Conservation (phyloP, 2,113 vertebrate genomes). For the Baryphthengus martii region DNA sequence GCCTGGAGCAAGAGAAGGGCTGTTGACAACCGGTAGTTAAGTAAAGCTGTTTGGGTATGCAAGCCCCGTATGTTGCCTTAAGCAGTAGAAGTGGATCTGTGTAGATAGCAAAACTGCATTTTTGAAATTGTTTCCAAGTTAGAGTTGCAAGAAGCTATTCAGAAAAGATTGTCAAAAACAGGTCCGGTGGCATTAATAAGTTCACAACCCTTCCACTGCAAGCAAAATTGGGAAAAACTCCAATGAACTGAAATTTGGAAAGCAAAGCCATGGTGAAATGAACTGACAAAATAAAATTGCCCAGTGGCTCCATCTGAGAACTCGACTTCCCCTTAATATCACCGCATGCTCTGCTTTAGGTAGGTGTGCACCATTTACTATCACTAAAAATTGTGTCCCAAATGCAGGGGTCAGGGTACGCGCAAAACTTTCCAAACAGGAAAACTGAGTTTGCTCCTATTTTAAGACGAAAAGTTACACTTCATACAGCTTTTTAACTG, state of each 20-base stretch:
- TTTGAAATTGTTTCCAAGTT: constrained; percentile 40
- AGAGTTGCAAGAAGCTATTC: not conserved
- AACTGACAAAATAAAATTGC: not conserved
- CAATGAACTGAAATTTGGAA: not conserved
- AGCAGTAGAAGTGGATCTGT: not conserved
- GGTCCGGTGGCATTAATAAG: not conserved
- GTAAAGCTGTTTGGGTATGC: constrained; percentile 26
- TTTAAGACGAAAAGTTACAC: not conserved
- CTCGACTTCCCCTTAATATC: not conserved
- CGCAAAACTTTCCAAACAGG: not conserved
- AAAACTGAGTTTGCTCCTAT: not conserved
- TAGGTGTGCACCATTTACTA: not conserved
- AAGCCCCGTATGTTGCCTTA: not conserved
- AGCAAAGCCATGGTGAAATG: not conserved
- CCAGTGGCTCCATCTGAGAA: not conserved
- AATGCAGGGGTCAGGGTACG: not conserved
- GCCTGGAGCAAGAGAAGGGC: constrained; percentile 22
- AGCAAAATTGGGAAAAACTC: not conserved
- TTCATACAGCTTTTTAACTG: not conserved
- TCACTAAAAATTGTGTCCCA: not conserved
- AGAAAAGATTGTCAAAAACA: not conserved
- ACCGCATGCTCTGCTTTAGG: not conserved
- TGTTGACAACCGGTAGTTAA: constrained; percentile 22
- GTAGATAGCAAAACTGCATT: not conserved
- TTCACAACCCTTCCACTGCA: not conserved